Evolutionary conservation across 2,888 invertebrate species (phyloP), one percentile per base, ranked within the genome.

Genomic region (Platypus cylindrus): DNA sequence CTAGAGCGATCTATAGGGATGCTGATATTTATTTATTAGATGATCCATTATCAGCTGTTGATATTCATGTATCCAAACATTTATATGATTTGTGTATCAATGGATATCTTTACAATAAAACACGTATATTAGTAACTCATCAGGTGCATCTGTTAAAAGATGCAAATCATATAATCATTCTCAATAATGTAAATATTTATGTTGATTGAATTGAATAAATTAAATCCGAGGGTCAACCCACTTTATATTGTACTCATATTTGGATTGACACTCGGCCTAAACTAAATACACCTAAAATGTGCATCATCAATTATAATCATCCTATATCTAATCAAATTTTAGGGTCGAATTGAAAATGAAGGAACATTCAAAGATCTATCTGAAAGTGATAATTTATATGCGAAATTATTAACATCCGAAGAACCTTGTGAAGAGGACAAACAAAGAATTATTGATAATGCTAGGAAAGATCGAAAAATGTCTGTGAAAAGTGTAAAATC

Each of bases 11-110:
- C 16, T 75, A 73, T 51, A 59, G 70, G 41, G 65, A 82, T 54
- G 75, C 81, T 0, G 83, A 85, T 53, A 74, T 89, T 40, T 87
- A 85, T 55, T 60, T 89, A 4, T 57, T 89, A 40, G 87, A 89
- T 50, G 87, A 89, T 59, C 86, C 87, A 1, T 61, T 87, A 22
- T 82, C 83, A n/a, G 86, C 87, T 2, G 86, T 87, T 3, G 87
- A 89, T 53, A 71, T 81, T 0, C 77, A 78, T 43, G 86, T 87
- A 1, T 79, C 82, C 0, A 71, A 78, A 36, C 78, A 79, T 52
- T 61, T 89, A 27, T 86, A 82, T 54, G 76, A 84, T 36, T 71
- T 80, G 52, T 87, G 84, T 51, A 78, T 86, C 41, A 70, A 69
- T 45, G 72, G 70, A 0, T 73, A 71, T 49, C 63, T 87, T 43